A percentile compares a stretch with the other conserved stretches of the same genome.
phyloP scores from a whole-genome alignment of 2,113 vertebrate species.

The Cryptotis parvus region DNA sequence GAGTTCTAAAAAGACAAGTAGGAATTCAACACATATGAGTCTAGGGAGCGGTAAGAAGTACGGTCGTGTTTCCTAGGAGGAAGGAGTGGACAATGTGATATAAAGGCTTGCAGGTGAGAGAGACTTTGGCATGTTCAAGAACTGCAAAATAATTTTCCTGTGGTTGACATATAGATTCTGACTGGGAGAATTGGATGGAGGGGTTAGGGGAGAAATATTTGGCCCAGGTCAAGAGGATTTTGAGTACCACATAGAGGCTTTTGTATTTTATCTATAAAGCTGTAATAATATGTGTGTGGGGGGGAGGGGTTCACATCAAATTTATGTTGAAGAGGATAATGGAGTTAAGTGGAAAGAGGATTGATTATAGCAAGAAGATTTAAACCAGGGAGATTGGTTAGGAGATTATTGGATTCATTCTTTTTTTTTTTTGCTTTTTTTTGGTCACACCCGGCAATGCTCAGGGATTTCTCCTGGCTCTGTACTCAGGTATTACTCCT shows the following conservation, averaged over 20 bases:
- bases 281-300: too few relatives aligned
- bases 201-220: neutral
- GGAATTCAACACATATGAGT: neutral
- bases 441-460: too few relatives aligned
- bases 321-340: neutral
- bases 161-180: neutral
- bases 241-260: neutral
- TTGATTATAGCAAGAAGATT: neutral
- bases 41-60: neutral
- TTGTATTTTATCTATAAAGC: neutral
- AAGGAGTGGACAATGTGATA: neutral
- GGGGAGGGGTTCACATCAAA: neutral
- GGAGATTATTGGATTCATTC: constrained; percentile 24
- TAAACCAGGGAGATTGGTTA: neutral
- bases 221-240: neutral
- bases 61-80: constrained; percentile 4
- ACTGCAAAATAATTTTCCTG: neutral
- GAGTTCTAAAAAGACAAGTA: neutral
- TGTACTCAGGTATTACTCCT: too few relatives aligned
- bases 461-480: too few relatives aligned
- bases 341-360: neutral
- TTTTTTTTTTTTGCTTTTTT: too few relatives aligned
- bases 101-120: neutral
- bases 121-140: neutral
- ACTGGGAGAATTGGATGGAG: neutral